Conservation (phyloP, 2,113 vertebrate genomes). For the Trogon melanurus region DNA sequence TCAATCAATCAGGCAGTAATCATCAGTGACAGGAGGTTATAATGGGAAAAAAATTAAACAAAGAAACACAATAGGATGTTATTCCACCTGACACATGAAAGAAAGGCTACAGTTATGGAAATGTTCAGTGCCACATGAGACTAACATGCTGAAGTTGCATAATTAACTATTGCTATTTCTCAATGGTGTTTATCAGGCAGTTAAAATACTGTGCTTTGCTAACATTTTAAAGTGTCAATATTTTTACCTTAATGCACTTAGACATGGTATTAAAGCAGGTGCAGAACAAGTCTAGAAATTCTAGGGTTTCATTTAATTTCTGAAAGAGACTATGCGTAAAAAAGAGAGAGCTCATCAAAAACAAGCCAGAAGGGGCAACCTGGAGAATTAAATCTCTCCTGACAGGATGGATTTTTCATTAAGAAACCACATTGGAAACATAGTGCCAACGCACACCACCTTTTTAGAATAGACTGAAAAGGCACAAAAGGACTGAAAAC, state of each 20-base stretch:
- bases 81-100: conserved; percentile 7
- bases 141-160: rapidly evolving
- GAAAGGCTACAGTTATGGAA: not conserved
- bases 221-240: not conserved
- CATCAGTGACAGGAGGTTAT: not conserved
- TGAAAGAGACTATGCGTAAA: not conserved
- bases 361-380: not conserved
- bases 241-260: not conserved
- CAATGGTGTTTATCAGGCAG: not conserved
- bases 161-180: not conserved
- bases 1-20: conserved; percentile 46
- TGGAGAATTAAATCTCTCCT: conserved; percentile 3
- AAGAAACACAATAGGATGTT: not conserved
- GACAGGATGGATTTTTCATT: not conserved
- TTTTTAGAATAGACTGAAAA: not conserved
- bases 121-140: not conserved
- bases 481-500: conserved; percentile 7
- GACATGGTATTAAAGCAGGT: not conserved
- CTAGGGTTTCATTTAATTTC: not conserved
- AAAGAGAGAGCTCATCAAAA: conserved; percentile 15
- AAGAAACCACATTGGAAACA: not conserved
- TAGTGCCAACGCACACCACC: not conserved
- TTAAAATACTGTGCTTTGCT: not conserved
- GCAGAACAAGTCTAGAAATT: not conserved
- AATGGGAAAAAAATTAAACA: not conserved